Percentiles rank a stretch among this genome's conserved stretches.
These are phyloP conservation scores for Mactromeris polynyma DNA, from an alignment of 2,888 invertebrate genomes.

Conservation along the genomic window DNA sequence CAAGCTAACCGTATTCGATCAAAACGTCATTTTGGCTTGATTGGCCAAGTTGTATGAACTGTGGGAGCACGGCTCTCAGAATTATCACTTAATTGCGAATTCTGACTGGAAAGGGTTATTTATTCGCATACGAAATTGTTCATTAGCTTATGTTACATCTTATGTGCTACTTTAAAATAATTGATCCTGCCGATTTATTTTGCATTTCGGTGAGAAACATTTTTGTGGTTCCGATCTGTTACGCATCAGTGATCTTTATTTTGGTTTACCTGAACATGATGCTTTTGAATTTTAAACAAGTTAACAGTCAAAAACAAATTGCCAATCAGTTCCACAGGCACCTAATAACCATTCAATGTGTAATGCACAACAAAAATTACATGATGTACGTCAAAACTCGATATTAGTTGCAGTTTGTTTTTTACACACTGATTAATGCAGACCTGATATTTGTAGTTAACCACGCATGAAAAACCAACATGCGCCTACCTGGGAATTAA, in stretches of 20 bases:
- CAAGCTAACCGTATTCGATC: slow-evolving; percentile 29
- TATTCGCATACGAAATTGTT: slow-evolving; percentile 37
- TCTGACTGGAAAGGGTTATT: slow-evolving; percentile 62
- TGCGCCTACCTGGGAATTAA: too few species aligned
- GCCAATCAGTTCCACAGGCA: background rate
- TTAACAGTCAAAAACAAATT: background rate
- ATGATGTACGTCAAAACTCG: too few species aligned
- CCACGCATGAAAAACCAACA: too few species aligned
- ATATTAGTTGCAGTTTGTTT: too few species aligned
- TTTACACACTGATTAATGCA: too few species aligned
- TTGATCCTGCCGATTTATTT: slow-evolving; percentile 5
- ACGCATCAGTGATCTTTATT: slow-evolving; percentile 18
- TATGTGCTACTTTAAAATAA: slow-evolving; percentile 26
- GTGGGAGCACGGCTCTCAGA: slow-evolving; percentile 52
- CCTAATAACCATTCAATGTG: background rate
- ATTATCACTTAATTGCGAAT: slow-evolving; percentile 65
- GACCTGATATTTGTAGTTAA: too few species aligned
- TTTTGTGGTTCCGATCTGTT: slow-evolving; percentile 9
- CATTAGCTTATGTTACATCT: slow-evolving; percentile 42
- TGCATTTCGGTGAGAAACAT: slow-evolving; percentile 11
- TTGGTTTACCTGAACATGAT: background rate
- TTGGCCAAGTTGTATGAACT: slow-evolving; percentile 26
- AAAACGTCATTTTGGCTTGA: slow-evolving; percentile 39
- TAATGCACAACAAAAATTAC: background rate
- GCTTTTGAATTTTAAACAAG: background rate